Conservation (phyloP, 2,888 invertebrate species). For the Melipona beecheii region DNA sequence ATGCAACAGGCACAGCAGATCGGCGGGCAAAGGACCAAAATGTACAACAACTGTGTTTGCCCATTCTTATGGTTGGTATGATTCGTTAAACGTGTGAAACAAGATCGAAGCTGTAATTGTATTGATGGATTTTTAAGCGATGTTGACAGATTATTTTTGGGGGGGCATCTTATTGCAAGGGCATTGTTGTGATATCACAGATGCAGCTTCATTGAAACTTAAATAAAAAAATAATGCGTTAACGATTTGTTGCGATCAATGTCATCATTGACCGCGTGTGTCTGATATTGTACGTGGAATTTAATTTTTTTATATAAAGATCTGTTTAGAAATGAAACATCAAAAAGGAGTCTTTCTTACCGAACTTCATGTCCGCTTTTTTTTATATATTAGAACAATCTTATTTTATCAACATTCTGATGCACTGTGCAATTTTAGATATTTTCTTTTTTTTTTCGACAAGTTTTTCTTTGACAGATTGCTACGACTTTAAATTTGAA, state of each 20-base stretch:
- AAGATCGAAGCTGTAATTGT: slow-evolving; percentile 66
- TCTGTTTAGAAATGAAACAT: slow-evolving; percentile 14
- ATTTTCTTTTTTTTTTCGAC: neutral
- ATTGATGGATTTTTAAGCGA: slow-evolving; percentile 63
- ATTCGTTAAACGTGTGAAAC: slow-evolving; percentile 58
- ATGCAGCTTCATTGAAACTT: slow-evolving; percentile 81
- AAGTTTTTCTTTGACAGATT: too few relatives aligned
- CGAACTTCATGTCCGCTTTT: neutral
- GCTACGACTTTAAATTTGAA: slow-evolving; percentile 26
- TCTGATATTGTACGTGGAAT: slow-evolving; percentile 18
- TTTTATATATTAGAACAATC: neutral
- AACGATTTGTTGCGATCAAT: slow-evolving; percentile 55
- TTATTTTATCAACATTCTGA: neutral
- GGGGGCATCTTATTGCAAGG: slow-evolving; percentile 78
- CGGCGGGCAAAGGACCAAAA: slow-evolving; percentile 72
- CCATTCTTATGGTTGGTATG: slow-evolving; percentile 63
- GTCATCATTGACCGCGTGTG: slow-evolving; percentile 13
- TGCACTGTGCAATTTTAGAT: neutral
- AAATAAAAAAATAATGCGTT: slow-evolving; percentile 75
- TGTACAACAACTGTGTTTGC: slow-evolving; percentile 69
- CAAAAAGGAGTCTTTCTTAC: slow-evolving; percentile 4
- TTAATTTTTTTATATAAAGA: slow-evolving; percentile 39
- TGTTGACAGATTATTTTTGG: slow-evolving; percentile 70
- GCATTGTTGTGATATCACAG: slow-evolving; percentile 83
- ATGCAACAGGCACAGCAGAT: slow-evolving; percentile 51